Conservation (phyloP, 2,113 vertebrate species). For the Craseonycteris thonglongyai region DNA sequence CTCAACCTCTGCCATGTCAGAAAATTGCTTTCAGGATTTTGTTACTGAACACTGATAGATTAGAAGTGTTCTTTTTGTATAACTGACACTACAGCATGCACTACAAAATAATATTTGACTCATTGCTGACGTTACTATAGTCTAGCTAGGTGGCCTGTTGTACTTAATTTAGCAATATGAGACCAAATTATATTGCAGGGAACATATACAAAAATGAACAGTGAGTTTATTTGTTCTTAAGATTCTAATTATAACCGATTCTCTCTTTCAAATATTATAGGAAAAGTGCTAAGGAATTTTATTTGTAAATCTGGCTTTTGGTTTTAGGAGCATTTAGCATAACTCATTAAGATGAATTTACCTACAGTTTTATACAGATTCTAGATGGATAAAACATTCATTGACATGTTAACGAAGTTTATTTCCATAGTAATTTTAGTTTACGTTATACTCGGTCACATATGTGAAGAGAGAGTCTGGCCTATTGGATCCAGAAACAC, state of each 20-base stretch:
- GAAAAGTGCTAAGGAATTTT: slow-evolving; percentile 58
- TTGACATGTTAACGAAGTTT: slow-evolving; percentile 24
- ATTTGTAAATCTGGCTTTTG: slow-evolving; percentile 57
- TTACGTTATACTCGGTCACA: slow-evolving; percentile 16
- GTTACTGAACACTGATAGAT: neutral
- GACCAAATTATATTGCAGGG: slow-evolving; percentile 39
- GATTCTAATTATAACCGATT: slow-evolving; percentile 56
- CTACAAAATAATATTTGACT: slow-evolving; percentile 13
- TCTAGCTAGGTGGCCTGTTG: slow-evolving; percentile 54
- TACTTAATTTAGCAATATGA: slow-evolving; percentile 41
- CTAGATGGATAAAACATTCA: slow-evolving; percentile 18
- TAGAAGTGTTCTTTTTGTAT: neutral
- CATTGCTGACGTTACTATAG: slow-evolving; percentile 33
- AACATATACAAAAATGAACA: slow-evolving; percentile 45
- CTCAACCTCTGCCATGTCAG: neutral
- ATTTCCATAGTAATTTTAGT: slow-evolving; percentile 40
- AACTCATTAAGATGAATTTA: slow-evolving; percentile 37
- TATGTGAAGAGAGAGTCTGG: neutral
- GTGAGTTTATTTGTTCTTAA: slow-evolving; percentile 53
- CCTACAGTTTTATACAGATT: slow-evolving; percentile 7
- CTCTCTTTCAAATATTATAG: slow-evolving; percentile 23
- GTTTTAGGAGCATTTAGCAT: slow-evolving; percentile 30
- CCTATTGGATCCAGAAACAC: neutral
- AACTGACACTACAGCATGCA: neutral
- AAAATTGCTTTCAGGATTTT: slow-evolving; percentile 4